Conservation (phyloP, 2,113 vertebrate species). For the Phrynosoma blainvillii region DNA sequence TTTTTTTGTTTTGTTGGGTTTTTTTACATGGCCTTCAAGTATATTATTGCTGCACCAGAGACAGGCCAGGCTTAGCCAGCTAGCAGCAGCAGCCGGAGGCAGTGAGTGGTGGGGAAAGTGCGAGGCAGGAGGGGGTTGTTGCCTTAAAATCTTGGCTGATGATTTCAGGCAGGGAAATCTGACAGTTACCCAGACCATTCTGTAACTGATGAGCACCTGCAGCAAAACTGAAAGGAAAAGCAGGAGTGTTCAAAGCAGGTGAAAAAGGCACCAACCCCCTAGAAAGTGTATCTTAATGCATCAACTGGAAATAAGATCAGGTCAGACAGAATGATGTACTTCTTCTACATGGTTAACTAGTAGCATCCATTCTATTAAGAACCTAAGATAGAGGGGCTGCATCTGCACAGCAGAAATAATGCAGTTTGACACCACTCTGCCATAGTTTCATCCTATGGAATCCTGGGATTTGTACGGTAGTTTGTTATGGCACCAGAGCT, state of each 20-base stretch:
- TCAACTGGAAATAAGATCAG: background rate
- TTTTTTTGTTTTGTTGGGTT: slow-evolving; percentile 59
- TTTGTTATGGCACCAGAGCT: too few species aligned
- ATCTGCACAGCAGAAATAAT: too few species aligned
- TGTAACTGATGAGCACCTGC: slow-evolving; percentile 59
- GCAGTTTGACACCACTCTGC: too few species aligned
- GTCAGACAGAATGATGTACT: background rate
- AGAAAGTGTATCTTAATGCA: slow-evolving; percentile 28
- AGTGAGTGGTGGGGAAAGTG: slow-evolving; percentile 39
- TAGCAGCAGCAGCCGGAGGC: slow-evolving; percentile 39
- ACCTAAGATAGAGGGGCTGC: background rate
- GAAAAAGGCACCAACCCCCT: background rate
- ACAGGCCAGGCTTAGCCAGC: slow-evolving; percentile 62
- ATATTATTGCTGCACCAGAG: slow-evolving; percentile 60
- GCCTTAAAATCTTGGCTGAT: slow-evolving; percentile 66
- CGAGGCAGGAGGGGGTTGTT: slow-evolving; percentile 30
- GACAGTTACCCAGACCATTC: slow-evolving; percentile 56
- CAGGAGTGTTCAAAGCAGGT: background rate
- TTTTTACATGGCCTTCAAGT: slow-evolving; percentile 60
- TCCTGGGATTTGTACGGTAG: too few species aligned
- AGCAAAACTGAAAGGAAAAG: slow-evolving; percentile 48
- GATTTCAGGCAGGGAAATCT: slow-evolving; percentile 76
- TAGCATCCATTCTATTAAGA: background rate
- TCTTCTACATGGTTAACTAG: background rate
- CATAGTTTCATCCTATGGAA: too few species aligned